phyloP scores from a whole-genome alignment of 2,888 invertebrate genomes.

The Halocaridina rubra region DNA sequence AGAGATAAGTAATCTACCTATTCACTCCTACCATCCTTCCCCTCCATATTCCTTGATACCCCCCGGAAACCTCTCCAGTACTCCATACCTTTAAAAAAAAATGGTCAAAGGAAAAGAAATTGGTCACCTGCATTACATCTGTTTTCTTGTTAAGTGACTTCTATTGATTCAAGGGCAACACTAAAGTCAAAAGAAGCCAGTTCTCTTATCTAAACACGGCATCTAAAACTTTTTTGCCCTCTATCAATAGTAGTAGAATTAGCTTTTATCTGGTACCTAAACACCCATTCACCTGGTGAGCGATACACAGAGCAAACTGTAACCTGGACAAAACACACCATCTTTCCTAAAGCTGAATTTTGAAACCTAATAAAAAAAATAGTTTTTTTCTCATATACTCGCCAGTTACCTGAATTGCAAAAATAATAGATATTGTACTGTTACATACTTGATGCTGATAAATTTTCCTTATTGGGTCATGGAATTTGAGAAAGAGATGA shows the following conservation, averaged over 20 bases:
- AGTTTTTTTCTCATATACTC: too few species aligned
- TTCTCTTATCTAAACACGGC: conserved; percentile 21
- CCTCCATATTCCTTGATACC: neutral
- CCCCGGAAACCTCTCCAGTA: neutral
- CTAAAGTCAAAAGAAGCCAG: neutral
- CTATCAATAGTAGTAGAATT: conserved; percentile 50
- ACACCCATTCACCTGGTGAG: conserved; percentile 9
- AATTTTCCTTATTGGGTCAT: neutral
- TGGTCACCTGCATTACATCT: neutral
- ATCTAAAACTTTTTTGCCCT: conserved; percentile 16
- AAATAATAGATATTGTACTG: too few species aligned
- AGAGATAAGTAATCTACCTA: neutral
- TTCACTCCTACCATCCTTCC: neutral
- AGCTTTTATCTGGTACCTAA: conserved; percentile 44
- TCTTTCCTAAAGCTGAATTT: too few species aligned
- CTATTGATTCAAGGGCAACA: neutral
- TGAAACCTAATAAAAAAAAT: too few species aligned
- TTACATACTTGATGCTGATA: too few species aligned
- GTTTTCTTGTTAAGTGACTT: neutral
- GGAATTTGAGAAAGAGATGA: too few species aligned
- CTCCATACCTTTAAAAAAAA: neutral
- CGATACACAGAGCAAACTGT: neutral
- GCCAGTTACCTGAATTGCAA: too few species aligned
- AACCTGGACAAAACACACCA: too few species aligned
- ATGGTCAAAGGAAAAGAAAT: too few species aligned